Evolutionary conservation across 2,113 vertebrate species (phyloP).

Genomic region (Polyodon spathula): DNA sequence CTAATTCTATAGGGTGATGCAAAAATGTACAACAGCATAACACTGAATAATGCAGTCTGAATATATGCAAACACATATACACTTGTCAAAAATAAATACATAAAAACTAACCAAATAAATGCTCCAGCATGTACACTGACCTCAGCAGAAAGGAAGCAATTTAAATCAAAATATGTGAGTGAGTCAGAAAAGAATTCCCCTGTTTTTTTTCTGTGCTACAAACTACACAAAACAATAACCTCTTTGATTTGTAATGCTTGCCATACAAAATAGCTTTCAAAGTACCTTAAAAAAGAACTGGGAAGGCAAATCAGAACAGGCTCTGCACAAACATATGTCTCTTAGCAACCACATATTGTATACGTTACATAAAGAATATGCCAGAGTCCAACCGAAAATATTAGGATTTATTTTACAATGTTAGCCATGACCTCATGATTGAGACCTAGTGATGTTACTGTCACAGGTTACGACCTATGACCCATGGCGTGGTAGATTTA

Average conservation of each 20-base stretch:
- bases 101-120: neutral
- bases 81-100: too few relatives aligned
- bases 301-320: neutral
- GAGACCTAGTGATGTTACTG: too few relatives aligned
- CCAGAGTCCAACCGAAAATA: too few relatives aligned
- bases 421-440: too few relatives aligned
- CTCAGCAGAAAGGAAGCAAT: slow-evolving; percentile 9
- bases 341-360: neutral
- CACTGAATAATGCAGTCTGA: too few relatives aligned
- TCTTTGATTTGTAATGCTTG: slow-evolving; percentile 8
- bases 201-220: slow-evolving; percentile 3
- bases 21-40: too few relatives aligned
- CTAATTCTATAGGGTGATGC: too few relatives aligned
- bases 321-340: neutral
- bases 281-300: neutral
- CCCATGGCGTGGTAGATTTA: too few relatives aligned
- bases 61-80: too few relatives aligned
- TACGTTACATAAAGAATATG: too few relatives aligned
- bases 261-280: neutral
- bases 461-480: too few relatives aligned
- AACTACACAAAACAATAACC: slow-evolving; percentile 4
- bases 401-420: too few relatives aligned
- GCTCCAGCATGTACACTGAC: neutral
- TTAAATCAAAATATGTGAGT: slow-evolving; percentile 10
- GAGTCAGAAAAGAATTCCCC: slow-evolving; percentile 10